Conservation (phyloP, 2,113 vertebrate species). For the Leptobrachium leishanense region DNA sequence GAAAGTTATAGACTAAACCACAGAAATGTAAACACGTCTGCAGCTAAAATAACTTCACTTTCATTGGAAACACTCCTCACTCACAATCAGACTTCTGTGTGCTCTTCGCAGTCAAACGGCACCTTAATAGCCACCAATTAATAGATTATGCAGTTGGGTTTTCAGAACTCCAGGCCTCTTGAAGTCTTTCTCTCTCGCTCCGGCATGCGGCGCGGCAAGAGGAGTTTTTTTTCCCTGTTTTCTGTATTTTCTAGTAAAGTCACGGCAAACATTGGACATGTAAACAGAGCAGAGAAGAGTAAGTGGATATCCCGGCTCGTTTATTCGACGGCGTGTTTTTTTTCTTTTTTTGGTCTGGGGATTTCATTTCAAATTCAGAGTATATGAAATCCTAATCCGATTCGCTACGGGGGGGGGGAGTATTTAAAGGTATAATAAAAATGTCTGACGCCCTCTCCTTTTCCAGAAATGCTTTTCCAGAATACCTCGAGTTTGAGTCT, state of each 20-base stretch:
- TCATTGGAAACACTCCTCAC: constrained; percentile 86
- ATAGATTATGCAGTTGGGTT: constrained; percentile 73
- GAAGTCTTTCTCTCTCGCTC: constrained; percentile 49
- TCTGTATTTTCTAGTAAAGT: constrained; percentile 21
- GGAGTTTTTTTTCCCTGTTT: not conserved
- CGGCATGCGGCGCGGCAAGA: constrained; percentile 46
- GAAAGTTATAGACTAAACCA: constrained; percentile 93
- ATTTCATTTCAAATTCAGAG: not conserved
- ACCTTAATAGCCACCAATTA: constrained; percentile 81
- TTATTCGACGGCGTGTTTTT: not conserved
- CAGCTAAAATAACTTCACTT: constrained; percentile 89
- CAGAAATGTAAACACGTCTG: constrained; percentile 96
- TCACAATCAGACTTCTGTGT: constrained; percentile 85
- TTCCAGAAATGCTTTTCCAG: too few species aligned
- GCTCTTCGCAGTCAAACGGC: constrained; percentile 76
- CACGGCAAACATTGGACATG: not conserved
- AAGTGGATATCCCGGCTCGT: not conserved
- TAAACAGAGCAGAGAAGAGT: constrained; percentile 14
- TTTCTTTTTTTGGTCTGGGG: not conserved
- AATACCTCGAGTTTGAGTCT: too few species aligned
- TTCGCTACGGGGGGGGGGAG: too few species aligned
- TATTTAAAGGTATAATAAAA: too few species aligned
- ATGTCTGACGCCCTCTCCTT: too few species aligned
- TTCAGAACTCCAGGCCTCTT: constrained; percentile 57
- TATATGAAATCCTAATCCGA: not conserved